Base-by-base conservation (phyloP, 2,113 vertebrate genomes). In the Reinhardtius hippoglossoides region DNA sequence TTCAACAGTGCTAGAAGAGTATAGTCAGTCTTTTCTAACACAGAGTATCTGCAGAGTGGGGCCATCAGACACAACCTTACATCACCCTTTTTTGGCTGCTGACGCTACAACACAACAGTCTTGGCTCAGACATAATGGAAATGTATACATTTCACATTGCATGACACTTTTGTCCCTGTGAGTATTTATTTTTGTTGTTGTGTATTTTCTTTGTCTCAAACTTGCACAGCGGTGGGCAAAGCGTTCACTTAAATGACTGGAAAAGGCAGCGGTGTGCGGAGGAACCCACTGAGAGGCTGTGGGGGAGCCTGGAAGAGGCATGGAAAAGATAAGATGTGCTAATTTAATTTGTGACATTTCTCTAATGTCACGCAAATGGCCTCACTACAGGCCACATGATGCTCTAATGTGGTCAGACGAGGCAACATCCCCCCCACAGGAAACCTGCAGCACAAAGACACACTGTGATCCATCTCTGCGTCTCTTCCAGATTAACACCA, bases 11-110 rank as follows among this genome's bases (percentile, higher is more conserved):
- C 5, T 31, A 31, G 31, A 31, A 7, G 31, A 31, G 31, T 31
- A 31, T 0, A 31, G 35, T 61, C 14, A 1, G 54, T 70, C 7
- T 62, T 62, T 23, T 59, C 42, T 63, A 56, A 66, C 72, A 35
- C 72, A 35, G 10, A 64, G 16, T 56, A 37, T 62, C 48, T 59
- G 59, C 31, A 42, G 66, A 68, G 63, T n/a, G 71, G 24, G 66
- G 75, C 68, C 55, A 46, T 68, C 42, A 64, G 18, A 61, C 69
- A 15, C 40, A 67, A 21, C 62, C 62, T 80, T 61, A 82, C 77
- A 86, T 90, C 84, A 74, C 56, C 55, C 24, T 63, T 71, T 31
- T 31, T 74, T 59, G 48, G 58, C 66, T 69, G 54, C 26, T 42
- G 50, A 63, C 14, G 2, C 69, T 31, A 46, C 37, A 69, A 55